Evolutionary conservation across 2,797 vertebrate genomes (phyloP), one percentile per base, ranked within the genome.

Genomic region (Gambelia wislizenii): DNA sequence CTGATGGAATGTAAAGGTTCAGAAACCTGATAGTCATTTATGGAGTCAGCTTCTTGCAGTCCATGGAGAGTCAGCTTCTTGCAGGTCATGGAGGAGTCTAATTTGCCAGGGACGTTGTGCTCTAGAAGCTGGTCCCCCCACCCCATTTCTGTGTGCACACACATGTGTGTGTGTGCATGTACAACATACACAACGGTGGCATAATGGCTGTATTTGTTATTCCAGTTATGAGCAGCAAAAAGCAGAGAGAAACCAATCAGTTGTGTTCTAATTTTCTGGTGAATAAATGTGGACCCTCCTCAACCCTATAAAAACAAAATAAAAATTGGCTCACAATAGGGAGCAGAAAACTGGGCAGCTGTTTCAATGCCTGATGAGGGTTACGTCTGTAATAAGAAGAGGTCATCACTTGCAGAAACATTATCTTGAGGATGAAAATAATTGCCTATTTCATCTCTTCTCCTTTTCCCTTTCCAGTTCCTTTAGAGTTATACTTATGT

Each of bases 401-500:
- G 56, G 70, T 83, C 70, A 42, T 44, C 47, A 2, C 70, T 69
- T 8, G 59, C 30, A 83, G 39, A 83, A 86, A 8, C 20, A 54
- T 39, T 42, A 64, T 42, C n/a, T 70, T 67, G 78, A 49, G n/a
- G 36, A 27, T 9, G 33, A 67, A 25, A 67, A 67, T 4, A 54
- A 78, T 61, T 36, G 39, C 49, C 22, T 33, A 25, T 47, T 87
- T 36, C 0, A 4, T 78, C 74, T 30, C 77, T 36, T 9, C 22
- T 4, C 22, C 5, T 61, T 77, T 33, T n/a, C 1, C 36, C 86
- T 39, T 1, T n/a, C 87, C 39, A 25, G 84, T 87, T 80, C 12
- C 36, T 47, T 90, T 56, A 49, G 3, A 89, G 85, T 93, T 94
- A 87, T 91, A 91, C 93, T 91, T 88, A 90, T 92, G 85, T 69